phyloP scores from a whole-genome alignment of 2,888 invertebrate species.

The Hyposoter dolosus region DNA sequence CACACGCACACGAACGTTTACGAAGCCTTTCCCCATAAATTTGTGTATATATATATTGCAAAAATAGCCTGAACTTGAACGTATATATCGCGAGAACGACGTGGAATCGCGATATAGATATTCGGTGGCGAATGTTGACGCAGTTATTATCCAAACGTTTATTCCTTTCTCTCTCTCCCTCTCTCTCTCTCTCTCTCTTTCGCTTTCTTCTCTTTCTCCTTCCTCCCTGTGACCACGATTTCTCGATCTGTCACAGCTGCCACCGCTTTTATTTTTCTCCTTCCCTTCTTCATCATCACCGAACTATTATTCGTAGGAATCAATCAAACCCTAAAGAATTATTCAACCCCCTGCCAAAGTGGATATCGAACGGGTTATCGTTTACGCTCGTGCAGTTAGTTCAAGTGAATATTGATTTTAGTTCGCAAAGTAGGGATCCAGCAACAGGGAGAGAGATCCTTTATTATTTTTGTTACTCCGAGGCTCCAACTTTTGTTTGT shows the following conservation, averaged over 20 bases:
- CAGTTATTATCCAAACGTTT: conserved; percentile 47
- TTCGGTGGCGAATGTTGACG: conserved; percentile 41
- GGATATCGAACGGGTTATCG: background rate
- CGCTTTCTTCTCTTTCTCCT: conserved; percentile 12
- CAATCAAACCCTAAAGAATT: conserved; percentile 24
- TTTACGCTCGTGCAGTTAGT: background rate
- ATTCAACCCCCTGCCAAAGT: conserved; percentile 1
- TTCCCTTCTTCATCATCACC: conserved; percentile 1
- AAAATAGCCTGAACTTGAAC: background rate
- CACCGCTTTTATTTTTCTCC: conserved; percentile 40
- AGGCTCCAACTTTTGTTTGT: background rate
- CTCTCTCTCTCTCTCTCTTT: conserved; percentile 28
- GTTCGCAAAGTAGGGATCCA: background rate
- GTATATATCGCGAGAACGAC: conserved; percentile 14
- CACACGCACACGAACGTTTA: conserved; percentile 1
- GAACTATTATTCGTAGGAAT: background rate
- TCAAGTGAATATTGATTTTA: conserved; percentile 13
- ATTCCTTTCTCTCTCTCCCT: conserved; percentile 17
- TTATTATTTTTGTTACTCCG: background rate
- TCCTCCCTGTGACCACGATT: conserved; percentile 27
- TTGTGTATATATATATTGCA: background rate
- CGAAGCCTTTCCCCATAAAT: background rate
- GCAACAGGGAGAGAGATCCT: background rate
- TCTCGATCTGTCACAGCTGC: conserved; percentile 63
- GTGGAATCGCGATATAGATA: conserved; percentile 4